These are phyloP conservation scores for Colossoma macropomum DNA, from an alignment of 2,113 vertebrate genomes.

Conservation along the genomic window DNA sequence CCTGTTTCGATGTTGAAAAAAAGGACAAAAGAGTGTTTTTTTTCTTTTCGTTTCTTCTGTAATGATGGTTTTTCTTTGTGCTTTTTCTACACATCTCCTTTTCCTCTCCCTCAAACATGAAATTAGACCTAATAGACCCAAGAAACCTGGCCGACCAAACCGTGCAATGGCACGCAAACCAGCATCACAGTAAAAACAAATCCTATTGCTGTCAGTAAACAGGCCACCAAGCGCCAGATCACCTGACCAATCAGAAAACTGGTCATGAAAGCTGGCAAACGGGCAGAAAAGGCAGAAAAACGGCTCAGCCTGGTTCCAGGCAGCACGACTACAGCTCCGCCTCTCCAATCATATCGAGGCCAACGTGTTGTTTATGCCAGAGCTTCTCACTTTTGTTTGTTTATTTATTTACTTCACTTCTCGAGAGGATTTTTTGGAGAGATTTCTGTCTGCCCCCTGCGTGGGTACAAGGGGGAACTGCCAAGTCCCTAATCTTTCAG, in stretches of 20 bases:
- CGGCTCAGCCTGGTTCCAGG: not conserved
- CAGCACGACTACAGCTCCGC: not conserved
- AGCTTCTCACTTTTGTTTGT: constrained; percentile 15
- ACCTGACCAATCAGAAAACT: not conserved
- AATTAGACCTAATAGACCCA: too few relatives aligned
- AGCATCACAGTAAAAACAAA: too few relatives aligned
- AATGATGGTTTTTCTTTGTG: too few relatives aligned
- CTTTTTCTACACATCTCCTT: too few relatives aligned
- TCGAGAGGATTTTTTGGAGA: constrained; percentile 17
- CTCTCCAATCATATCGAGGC: not conserved
- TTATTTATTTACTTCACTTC: constrained; percentile 35
- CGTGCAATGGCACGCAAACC: too few relatives aligned
- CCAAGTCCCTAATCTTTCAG: constrained; percentile 48
- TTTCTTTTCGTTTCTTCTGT: too few relatives aligned
- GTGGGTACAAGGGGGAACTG: constrained; percentile 15
- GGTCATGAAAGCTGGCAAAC: constrained; percentile 5
- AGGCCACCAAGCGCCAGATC: too few relatives aligned
- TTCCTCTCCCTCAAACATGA: too few relatives aligned
- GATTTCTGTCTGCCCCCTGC: constrained; percentile 5
- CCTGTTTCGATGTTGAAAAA: too few relatives aligned
- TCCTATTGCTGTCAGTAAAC: not conserved
- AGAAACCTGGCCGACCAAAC: too few relatives aligned
- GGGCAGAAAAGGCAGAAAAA: not conserved
- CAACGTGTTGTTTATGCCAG: not conserved
- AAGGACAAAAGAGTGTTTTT: too few relatives aligned